These are phyloP conservation scores for Allobates femoralis DNA, from an alignment of 2,797 vertebrate genomes.

Conservation along the genomic window DNA sequence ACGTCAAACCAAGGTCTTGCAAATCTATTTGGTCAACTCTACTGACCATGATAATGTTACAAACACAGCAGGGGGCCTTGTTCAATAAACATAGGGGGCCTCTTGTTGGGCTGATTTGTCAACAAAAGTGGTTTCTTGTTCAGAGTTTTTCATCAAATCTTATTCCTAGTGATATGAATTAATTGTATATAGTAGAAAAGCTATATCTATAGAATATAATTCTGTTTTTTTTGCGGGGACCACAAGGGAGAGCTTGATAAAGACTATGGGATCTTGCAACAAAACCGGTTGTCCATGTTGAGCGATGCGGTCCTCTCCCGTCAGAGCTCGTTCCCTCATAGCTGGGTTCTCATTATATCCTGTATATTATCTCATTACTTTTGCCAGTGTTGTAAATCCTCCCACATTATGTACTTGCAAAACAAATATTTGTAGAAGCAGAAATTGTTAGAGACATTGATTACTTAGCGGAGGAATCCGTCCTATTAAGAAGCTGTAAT, in stretches of 20 bases:
- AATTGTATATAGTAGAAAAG: too few species aligned
- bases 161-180: too few species aligned
- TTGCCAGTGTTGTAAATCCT: conserved; percentile 1
- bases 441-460: conserved; percentile 23
- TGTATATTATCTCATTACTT: conserved; percentile 10
- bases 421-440: conserved; percentile 39
- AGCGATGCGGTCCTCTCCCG: not conserved
- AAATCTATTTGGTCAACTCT: too few species aligned
- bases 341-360: not conserved
- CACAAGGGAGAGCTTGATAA: not conserved
- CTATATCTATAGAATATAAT: not conserved
- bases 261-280: not conserved
- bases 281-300: too few species aligned
- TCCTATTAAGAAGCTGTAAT: conserved; percentile 41
- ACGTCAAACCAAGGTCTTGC: too few species aligned
- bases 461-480: conserved; percentile 16
- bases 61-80: too few species aligned
- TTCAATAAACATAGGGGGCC: too few species aligned
- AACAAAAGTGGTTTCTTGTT: too few species aligned
- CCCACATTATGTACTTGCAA: not conserved
- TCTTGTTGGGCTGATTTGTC: too few species aligned
- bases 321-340: not conserved
- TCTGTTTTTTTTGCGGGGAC: not conserved
- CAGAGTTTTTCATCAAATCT: too few species aligned
- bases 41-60: too few species aligned